Percentiles rank a stretch among this genome's conserved stretches.
phyloP scores from a whole-genome alignment of 2,113 vertebrate genomes.

The Thamnophis sirtalis region DNA sequence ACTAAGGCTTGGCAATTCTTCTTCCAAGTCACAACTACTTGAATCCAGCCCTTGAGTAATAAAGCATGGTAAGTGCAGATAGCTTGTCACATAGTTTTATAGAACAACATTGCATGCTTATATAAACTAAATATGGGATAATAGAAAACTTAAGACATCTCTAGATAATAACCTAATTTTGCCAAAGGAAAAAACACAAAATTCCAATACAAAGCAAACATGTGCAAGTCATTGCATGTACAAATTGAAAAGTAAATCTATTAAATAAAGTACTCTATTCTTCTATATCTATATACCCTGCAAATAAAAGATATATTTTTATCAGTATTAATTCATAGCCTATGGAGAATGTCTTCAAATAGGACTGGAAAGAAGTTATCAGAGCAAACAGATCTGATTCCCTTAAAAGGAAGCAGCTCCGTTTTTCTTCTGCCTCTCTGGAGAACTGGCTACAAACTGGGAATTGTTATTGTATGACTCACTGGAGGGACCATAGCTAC shows the following conservation, averaged over 20 bases:
- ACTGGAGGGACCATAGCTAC: constrained; percentile 56
- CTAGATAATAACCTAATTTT: constrained; percentile 25
- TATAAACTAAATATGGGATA: background rate
- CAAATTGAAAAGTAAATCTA: constrained; percentile 40
- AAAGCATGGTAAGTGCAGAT: background rate
- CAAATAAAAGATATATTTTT: constrained; percentile 54
- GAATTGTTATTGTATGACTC: constrained; percentile 80
- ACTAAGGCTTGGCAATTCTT: background rate
- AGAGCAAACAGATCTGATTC: constrained; percentile 72
- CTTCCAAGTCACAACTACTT: background rate
- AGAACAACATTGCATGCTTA: background rate
- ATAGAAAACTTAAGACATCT: constrained; percentile 17
- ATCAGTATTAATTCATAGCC: constrained; percentile 53
- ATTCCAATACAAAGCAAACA: constrained; percentile 10
- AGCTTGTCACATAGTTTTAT: background rate
- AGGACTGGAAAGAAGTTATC: constrained; percentile 67
- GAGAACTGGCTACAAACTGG: constrained; percentile 79
- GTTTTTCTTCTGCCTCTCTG: constrained; percentile 76
- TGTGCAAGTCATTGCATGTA: constrained; percentile 11
- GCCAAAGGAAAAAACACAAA: constrained; percentile 3
- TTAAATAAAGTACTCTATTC: constrained; percentile 52
- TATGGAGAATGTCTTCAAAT: constrained; percentile 64
- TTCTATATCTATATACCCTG: constrained; percentile 35
- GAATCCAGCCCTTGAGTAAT: background rate
- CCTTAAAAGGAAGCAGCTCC: constrained; percentile 90